A percentile compares a stretch with the other conserved stretches of the same genome.
phyloP scores from a whole-genome alignment of 2,888 invertebrate genomes.

The Hedychridium roseum region DNA sequence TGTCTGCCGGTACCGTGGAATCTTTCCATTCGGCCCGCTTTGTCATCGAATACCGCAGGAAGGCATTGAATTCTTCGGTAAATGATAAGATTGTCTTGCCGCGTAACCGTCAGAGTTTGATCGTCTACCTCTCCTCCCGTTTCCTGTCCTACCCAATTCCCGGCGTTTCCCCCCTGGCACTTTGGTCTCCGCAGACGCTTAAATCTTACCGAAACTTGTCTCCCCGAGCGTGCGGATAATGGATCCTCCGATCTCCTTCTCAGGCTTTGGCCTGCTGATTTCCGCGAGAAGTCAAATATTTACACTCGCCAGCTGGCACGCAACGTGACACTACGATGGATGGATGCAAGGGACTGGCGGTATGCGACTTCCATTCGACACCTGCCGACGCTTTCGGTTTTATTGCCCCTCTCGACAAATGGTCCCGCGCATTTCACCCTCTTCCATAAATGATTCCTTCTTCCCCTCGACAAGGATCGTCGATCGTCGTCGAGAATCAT shows the following conservation, averaged over 20 bases:
- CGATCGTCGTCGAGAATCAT: too few species aligned
- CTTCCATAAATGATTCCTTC: too few species aligned
- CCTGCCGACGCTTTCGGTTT: constrained; percentile 7
- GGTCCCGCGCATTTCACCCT: too few species aligned
- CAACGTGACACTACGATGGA: constrained; percentile 10
- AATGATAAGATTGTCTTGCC: too few species aligned
- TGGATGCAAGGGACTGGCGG: constrained; percentile 1
- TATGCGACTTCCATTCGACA: constrained; percentile 1
- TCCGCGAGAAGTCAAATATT: constrained; percentile 26
- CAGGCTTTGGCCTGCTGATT: too few species aligned
- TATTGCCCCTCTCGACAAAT: too few species aligned
- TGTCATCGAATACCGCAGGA: background rate
- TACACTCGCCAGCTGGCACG: constrained; percentile 7
- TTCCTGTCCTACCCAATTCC: background rate
- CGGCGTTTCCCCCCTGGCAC: background rate
- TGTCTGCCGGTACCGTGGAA: too few species aligned
- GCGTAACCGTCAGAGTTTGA: too few species aligned
- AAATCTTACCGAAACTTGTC: too few species aligned
- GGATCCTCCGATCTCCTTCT: constrained; percentile 21
- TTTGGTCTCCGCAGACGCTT: background rate
- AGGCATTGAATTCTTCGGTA: background rate
- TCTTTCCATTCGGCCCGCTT: too few species aligned
- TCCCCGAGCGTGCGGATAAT: constrained; percentile 22
- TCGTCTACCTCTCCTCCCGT: background rate
- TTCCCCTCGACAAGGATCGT: too few species aligned